Base-by-base conservation (phyloP, 2,113 vertebrate species). In the Acrocephalus arundinaceus region DNA sequence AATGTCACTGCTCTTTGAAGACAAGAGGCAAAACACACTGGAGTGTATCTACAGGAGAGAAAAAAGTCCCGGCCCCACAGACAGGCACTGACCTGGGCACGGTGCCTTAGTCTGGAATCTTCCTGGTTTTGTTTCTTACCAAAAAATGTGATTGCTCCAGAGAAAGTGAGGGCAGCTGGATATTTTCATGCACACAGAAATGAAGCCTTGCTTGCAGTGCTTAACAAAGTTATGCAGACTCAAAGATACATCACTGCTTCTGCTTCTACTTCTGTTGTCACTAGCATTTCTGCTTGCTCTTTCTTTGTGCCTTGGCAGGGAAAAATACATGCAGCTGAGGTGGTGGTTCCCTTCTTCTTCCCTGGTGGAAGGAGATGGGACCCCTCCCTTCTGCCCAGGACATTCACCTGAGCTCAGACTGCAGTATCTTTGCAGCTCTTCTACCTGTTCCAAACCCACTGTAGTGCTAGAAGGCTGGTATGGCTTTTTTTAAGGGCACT, bases 201-300 rank as follows among this genome's bases (percentile, higher is more conserved):
- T 13, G 31, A 95, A 70, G 46, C 13, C 23, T 57, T 74, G 25
- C 37, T 66, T 13, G 9, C 20, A 76, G 54, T 5, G n/a, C 28
- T 61, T 81, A 86, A 89, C 27, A 33, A 67, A 91, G 66, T 90
- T 21, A 83, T 3, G 73, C 23, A 67, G 61, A 59, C 27, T 78
- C 59, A 77, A 22, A 63, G n/a, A 66, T 39, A 3, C 0, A 63
- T 22, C 70, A 52, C 48, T 75, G 27, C 57, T 87, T 43, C 52
- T 61, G 41, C 19, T 72, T 61, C 52, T 55, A 6, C 63, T 91
- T 88, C 45, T 74, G 23, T 5, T 37, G 6, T 77, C 66, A 48
- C 16, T 70, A 0, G 0, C 2, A 1, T 31, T 79, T 46, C 85
- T 87, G 28, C 59, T 73, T 0, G 0, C 19, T 70, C 37, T 30